A percentile compares a stretch with the other conserved stretches of the same genome.
Conservation (phyloP, 1,140 invertebrate genomes). For the Panagrolaimus sp. region DNA sequence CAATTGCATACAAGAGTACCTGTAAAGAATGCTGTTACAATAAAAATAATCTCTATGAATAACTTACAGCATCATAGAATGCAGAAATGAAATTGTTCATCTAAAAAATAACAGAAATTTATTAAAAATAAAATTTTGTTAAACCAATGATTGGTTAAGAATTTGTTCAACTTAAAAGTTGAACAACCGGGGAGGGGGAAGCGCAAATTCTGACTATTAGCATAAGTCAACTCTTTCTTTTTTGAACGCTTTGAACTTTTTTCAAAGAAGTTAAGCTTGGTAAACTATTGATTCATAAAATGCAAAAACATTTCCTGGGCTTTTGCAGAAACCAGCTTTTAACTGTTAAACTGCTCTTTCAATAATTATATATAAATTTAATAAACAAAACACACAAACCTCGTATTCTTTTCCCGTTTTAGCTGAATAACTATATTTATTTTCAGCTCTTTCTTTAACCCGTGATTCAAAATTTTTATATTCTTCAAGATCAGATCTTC, state of each 20-base stretch:
- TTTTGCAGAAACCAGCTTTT: no score
- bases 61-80: slow-evolving; percentile 88
- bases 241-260: no score
- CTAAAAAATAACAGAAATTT: slow-evolving; percentile 29
- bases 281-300: neutral
- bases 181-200: no score
- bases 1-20: slow-evolving; percentile 84
- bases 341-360: no score
- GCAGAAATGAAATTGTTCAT: slow-evolving; percentile 74
- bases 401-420: slow-evolving; percentile 62
- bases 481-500: slow-evolving; percentile 71
- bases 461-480: slow-evolving; percentile 68
- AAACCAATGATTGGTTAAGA: no score
- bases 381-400: slow-evolving; percentile 59
- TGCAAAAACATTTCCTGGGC: no score
- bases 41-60: no score
- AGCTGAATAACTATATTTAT: slow-evolving; percentile 71
- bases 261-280: neutral
- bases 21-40: no score
- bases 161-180: no score
- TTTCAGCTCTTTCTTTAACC: slow-evolving; percentile 73
- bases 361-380: neutral
- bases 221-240: no score
- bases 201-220: no score
- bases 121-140: no score